These are phyloP conservation scores for Dryobotodes eremita DNA, from an alignment of 2,888 invertebrate species.

Conservation along the genomic window DNA sequence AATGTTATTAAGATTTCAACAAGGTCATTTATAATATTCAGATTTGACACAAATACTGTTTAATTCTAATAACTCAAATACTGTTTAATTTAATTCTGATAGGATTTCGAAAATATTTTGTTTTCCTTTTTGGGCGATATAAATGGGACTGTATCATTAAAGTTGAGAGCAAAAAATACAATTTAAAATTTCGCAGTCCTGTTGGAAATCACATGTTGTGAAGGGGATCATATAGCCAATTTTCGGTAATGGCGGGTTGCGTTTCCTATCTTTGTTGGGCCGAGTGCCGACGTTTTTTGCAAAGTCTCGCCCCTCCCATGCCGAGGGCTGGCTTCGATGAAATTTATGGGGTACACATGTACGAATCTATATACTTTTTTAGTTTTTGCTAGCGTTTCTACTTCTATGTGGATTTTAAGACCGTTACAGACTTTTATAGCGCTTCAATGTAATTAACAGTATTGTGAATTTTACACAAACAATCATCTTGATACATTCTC, in stretches of 20 bases:
- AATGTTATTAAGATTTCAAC: conserved; percentile 53
- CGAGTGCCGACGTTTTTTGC: conserved; percentile 88
- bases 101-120: conserved; percentile 40
- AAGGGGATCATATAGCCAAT: conserved; percentile 84
- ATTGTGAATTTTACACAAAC: not conserved
- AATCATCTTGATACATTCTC: not conserved
- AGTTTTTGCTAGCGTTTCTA: conserved; percentile 48
- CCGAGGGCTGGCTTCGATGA: conserved; percentile 74
- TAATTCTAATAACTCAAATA: not conserved
- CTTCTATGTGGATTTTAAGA: conserved; percentile 25
- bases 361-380: conserved; percentile 52
- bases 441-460: not conserved
- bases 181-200: conserved; percentile 77
- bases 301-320: conserved; percentile 80
- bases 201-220: conserved; percentile 73
- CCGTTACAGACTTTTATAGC: not conserved
- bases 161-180: conserved; percentile 67
- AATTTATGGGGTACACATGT: conserved; percentile 80
- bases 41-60: conserved; percentile 42
- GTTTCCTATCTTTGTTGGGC: conserved; percentile 87
- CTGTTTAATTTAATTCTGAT: conserved; percentile 20
- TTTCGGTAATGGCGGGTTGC: conserved; percentile 89
- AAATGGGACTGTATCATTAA: conserved; percentile 58
- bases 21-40: conserved; percentile 53
- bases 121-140: conserved; percentile 40